Conservation (phyloP, 2,113 vertebrate genomes). For the Pleuronectes platessa region DNA sequence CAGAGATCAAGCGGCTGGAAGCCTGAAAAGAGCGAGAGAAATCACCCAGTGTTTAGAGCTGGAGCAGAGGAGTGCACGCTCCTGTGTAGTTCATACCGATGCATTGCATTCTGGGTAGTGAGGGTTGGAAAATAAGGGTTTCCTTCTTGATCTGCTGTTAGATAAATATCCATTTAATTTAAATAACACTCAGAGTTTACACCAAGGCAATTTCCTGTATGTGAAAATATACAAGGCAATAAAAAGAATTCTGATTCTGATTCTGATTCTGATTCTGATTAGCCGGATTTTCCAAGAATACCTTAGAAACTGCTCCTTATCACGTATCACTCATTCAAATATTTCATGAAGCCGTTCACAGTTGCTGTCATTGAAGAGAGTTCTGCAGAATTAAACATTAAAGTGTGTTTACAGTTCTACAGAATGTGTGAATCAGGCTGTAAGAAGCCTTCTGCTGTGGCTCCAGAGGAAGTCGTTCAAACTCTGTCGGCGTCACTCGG, state of each 20-base stretch:
- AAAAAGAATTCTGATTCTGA: no score
- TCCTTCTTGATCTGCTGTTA: not conserved
- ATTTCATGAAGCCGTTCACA: no score
- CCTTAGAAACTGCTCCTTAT: no score
- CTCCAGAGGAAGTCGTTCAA: not conserved
- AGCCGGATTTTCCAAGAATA: no score
- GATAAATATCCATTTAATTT: not conserved
- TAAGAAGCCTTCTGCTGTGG: not conserved
- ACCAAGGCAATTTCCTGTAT: no score
- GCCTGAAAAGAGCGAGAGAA: slow-evolving; percentile 10
- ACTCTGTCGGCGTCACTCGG: not conserved
- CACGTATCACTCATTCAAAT: no score
- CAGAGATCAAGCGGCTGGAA: slow-evolving; percentile 38
- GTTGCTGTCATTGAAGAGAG: no score
- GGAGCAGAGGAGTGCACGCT: not conserved
- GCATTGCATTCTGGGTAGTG: slow-evolving; percentile 1
- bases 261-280: no score
- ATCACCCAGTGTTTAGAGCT: not conserved
- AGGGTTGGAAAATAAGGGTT: not conserved
- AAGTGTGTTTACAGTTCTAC: no score
- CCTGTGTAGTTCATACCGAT: not conserved
- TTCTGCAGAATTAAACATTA: no score
- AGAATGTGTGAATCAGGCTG: not conserved
- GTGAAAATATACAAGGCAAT: no score
- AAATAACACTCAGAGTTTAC: no score